Base-by-base conservation (phyloP, 1,140 invertebrate species). In the Drosophila aff. region DNA sequence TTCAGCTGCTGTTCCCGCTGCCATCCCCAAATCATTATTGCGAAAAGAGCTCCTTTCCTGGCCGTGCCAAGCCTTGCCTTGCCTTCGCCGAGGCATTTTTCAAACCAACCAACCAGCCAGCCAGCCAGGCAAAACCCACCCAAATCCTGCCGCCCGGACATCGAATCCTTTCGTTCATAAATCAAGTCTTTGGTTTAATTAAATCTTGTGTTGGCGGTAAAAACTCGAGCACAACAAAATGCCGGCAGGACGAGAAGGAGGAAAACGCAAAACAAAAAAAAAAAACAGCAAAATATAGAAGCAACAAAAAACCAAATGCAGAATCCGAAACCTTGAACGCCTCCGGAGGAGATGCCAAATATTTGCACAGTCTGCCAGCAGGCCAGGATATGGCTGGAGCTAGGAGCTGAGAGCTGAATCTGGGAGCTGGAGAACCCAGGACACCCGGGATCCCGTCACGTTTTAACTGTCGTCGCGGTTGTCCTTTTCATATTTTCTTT, bases 141-240 rank as follows among this genome's bases (percentile, higher is more conserved):
- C 33, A 23, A 46, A n/a, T 44, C 57, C 50, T 60, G 65, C 71
- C 65, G 64, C 76, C 66, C 69, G 75, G 76, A 78, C 76, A 82
- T 84, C 81, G 87, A 92, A 92, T 92, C 91, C 91, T 92, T 92
- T 92, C 91, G 87, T 90, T 92, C 91, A 92, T 92, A 92, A 92
- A 92, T 92, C 91, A 92, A 92, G 91, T 92, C 91, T 91, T 92
- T 91, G 91, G 91, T 92, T 92, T 92, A 92, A 92, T 92, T 92
- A 92, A 92, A 92, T 92, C 91, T 92, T 92, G 91, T 91, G 91
- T 91, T 92, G 91, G 91, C 91, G 86, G 91, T 92, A 92, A 92
- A 92, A 92, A 83, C 78, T 82, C 89, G 75, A 75, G 77, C 77
- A 84, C 71, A 83, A 79, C 71, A 73, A 73, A 72, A 73, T 73